A percentile compares a stretch with the other conserved stretches of the same genome.
phyloP scores from a whole-genome alignment of 92 coral and sea anemone genomes.

The Diadumene lineata region DNA sequence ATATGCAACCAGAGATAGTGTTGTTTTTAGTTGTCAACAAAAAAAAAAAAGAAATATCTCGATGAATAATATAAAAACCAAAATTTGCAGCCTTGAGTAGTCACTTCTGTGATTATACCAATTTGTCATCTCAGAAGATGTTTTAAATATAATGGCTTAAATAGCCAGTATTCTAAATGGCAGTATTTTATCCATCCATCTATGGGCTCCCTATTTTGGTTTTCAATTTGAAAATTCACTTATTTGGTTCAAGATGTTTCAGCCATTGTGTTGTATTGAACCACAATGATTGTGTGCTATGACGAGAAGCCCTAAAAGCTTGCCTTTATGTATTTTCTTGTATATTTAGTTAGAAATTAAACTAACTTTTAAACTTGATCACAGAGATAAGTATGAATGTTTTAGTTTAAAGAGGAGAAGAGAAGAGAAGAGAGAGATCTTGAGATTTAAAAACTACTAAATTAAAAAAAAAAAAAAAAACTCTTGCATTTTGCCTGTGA shows the following conservation, averaged over 20 bases:
- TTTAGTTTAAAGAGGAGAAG: no score
- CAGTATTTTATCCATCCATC: neutral
- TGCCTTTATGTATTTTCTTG: neutral
- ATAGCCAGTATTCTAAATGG: neutral
- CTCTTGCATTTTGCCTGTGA: neutral
- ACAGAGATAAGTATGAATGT: no score
- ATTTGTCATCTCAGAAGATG: conserved; percentile 30
- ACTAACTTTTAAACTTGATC: no score
- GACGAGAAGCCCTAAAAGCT: neutral
- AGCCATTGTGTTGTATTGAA: neutral
- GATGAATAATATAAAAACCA: conserved; percentile 5
- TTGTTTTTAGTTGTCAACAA: no score
- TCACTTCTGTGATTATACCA: neutral
- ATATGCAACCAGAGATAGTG: no score
- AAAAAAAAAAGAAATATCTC: no score
- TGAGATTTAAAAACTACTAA: no score
- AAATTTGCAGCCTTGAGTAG: neutral
- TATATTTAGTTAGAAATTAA: no score
- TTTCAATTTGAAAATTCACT: neutral
- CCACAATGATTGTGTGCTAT: neutral
- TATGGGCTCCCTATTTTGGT: neutral
- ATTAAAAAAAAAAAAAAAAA: neutral
- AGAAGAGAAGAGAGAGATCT: neutral
- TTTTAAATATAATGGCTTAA: no score
- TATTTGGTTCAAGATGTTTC: neutral